A percentile compares a stretch with the other conserved stretches of the same genome.
phyloP scores from a whole-genome alignment of 2,113 vertebrate genomes.

The Pluvianellus socialis region DNA sequence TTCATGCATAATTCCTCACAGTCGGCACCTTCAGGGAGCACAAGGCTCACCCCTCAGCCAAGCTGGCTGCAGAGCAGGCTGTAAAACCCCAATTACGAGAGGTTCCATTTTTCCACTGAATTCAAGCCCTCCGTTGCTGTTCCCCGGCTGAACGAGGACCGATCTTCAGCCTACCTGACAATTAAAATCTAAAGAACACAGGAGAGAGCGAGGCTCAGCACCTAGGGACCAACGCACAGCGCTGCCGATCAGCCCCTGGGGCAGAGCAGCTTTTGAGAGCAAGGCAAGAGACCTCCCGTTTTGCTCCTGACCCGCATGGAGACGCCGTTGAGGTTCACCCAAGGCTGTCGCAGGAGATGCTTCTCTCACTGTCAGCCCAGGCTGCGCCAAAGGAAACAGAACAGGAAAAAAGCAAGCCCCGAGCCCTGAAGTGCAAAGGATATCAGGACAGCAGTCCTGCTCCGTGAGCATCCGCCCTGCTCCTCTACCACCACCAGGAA shows the following conservation, averaged over 20 bases:
- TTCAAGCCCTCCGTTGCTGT: neutral
- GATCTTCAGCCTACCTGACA: neutral
- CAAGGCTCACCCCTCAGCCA: slow-evolving; percentile 4
- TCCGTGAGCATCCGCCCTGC: neutral
- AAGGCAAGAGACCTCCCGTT: neutral
- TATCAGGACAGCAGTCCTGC: neutral
- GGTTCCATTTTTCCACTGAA: neutral
- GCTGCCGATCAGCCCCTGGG: neutral
- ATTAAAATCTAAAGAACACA: neutral
- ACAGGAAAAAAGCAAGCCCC: neutral
- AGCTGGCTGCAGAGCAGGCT: neutral
- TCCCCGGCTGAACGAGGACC: neutral
- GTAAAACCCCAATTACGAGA: neutral
- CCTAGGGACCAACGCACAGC: neutral
- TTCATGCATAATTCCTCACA: neutral
- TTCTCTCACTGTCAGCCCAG: neutral
- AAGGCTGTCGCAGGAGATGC: neutral
- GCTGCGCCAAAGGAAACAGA: neutral
- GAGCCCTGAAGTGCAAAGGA: neutral
- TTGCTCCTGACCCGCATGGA: neutral
- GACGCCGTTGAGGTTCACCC: neutral
- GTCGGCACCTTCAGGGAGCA: slow-evolving; percentile 6
- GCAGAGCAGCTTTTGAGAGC: neutral
- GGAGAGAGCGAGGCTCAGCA: neutral
- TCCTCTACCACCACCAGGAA: neutral